Percentiles rank a stretch among this genome's conserved stretches.
Conservation (phyloP, 2,888 invertebrate species). For the Drosophila ochracea region DNA sequence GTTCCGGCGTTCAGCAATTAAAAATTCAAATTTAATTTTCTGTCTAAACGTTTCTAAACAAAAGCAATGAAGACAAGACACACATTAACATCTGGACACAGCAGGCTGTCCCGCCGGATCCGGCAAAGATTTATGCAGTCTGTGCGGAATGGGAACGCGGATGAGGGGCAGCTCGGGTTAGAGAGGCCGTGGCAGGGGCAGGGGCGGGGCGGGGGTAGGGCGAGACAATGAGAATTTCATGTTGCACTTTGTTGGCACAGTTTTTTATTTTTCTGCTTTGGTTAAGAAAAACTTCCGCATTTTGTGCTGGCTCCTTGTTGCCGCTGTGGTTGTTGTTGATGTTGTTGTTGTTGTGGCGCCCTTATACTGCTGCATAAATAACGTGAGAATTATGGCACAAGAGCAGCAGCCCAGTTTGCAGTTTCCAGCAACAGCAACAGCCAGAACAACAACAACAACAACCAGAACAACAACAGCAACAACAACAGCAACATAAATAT, state of each 20-base stretch:
- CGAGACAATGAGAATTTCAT: conserved; percentile 58
- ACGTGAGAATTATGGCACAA: conserved; percentile 77
- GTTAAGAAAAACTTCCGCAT: conserved; percentile 72
- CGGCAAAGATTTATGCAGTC: conserved; percentile 67
- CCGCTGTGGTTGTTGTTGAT: conserved; percentile 45
- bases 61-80: conserved; percentile 54
- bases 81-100: conserved; percentile 42
- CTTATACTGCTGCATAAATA: conserved; percentile 67
- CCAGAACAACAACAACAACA: neutral
- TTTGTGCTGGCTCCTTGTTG: conserved; percentile 44
- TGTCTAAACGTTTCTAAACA: conserved; percentile 75
- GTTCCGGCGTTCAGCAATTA: conserved; percentile 57
- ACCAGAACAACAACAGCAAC: conserved; percentile 19
- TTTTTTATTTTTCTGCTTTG: conserved; percentile 32
- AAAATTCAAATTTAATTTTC: conserved; percentile 72
- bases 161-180: neutral
- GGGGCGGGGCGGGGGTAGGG: too few species aligned
- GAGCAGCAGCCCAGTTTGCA: conserved; percentile 45
- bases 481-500: conserved; percentile 57
- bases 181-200: neutral
- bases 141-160: conserved; percentile 54
- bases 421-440: conserved; percentile 29
- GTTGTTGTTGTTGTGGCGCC: conserved; percentile 48
- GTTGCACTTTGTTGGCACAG: conserved; percentile 76
- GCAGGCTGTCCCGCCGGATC: conserved; percentile 51